Percentiles rank a stretch among this genome's conserved stretches.
Evolutionary conservation across 2,113 vertebrate species (phyloP).

Genomic region (Rhadina sibilatrix): DNA sequence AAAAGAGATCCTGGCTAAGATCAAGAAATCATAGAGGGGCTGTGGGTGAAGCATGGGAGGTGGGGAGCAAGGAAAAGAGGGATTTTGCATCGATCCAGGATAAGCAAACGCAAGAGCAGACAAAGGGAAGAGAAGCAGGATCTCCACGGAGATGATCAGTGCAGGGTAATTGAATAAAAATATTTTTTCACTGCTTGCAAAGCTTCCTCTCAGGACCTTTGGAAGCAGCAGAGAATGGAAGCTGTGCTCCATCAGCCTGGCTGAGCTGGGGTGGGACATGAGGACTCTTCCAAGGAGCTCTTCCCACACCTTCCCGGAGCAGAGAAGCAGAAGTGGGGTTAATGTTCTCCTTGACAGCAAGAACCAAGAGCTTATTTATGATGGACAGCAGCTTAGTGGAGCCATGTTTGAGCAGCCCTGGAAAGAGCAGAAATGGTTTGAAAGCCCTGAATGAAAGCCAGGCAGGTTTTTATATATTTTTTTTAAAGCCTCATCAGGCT

Average conservation of each 20-base stretch:
- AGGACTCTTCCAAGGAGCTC: neutral
- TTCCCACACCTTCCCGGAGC: rapidly evolving
- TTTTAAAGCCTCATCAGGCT: constrained; percentile 11
- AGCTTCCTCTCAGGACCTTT: neutral
- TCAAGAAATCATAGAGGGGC: neutral
- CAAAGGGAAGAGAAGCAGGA: neutral
- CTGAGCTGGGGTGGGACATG: too few species aligned
- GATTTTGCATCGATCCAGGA: neutral
- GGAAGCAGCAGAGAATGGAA: neutral
- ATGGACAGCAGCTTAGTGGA: neutral
- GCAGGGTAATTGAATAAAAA: neutral
- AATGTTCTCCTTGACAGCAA: neutral
- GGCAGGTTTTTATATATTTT: neutral
- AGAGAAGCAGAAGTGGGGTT: neutral
- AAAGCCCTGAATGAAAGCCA: constrained; percentile 33
- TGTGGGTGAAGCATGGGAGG: neutral
- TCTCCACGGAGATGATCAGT: neutral
- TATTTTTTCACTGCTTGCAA: neutral
- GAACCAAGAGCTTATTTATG: neutral
- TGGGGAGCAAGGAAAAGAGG: neutral
- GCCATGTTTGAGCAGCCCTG: neutral
- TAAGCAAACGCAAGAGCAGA: neutral
- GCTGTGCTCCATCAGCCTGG: neutral
- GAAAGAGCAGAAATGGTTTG: neutral
- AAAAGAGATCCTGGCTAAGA: neutral